Percentiles rank a stretch among this genome's conserved stretches.
Evolutionary conservation across 2,797 vertebrate genomes (phyloP).

Genomic region (Spondyliosoma cantharus): DNA sequence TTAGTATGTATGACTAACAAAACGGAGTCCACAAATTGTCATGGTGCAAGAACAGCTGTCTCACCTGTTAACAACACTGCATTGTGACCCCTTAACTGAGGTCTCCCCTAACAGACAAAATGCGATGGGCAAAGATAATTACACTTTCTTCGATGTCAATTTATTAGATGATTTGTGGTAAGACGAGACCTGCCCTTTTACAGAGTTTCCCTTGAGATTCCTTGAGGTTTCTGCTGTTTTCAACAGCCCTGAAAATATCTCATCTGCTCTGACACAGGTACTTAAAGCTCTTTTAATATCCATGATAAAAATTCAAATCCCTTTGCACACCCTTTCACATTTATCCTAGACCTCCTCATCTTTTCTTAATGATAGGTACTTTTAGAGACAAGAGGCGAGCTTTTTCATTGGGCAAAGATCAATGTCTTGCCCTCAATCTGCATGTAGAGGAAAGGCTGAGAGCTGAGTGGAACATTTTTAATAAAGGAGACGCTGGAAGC

Average conservation of each 20-base stretch:
- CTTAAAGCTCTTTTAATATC: slow-evolving; percentile 21
- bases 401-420: slow-evolving; percentile 47
- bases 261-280: neutral
- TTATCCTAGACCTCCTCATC: slow-evolving; percentile 35
- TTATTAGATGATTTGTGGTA: neutral
- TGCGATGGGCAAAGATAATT: slow-evolving; percentile 4
- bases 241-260: neutral
- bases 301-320: slow-evolving; percentile 13
- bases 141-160: neutral
- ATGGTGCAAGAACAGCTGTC: neutral
- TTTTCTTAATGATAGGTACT: slow-evolving; percentile 42
- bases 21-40: neutral
- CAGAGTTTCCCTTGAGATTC: slow-evolving; percentile 3
- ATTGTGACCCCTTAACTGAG: neutral
- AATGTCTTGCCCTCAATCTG: slow-evolving; percentile 52
- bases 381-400: slow-evolving; percentile 24
- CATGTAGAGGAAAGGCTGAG: slow-evolving; percentile 33
- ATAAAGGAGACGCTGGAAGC: slow-evolving; percentile 54
- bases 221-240: neutral
- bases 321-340: slow-evolving; percentile 4
- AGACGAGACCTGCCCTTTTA: slow-evolving; percentile 4
- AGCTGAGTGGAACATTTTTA: slow-evolving; percentile 48
- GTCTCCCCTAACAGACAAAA: neutral
- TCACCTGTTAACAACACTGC: neutral
- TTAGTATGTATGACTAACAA: too few relatives aligned